Percentiles rank a stretch among this genome's conserved stretches.
phyloP scores from a whole-genome alignment of 2,888 invertebrate genomes.

The Lasioglossum oenotherae region DNA sequence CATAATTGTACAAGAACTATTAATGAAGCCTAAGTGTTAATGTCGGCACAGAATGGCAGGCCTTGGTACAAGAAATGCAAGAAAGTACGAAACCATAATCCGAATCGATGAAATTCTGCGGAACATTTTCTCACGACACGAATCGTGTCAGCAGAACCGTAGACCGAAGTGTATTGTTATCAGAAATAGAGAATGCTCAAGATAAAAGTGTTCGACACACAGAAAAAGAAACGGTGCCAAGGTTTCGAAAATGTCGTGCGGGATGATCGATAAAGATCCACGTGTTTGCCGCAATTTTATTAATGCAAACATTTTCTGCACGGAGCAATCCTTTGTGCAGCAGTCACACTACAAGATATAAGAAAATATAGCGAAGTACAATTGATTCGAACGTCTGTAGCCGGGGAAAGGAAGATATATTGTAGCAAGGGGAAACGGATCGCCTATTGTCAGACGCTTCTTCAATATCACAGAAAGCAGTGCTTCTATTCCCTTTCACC shows the following conservation, averaged over 20 bases:
- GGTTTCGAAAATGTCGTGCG: neutral
- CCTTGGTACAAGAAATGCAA: neutral
- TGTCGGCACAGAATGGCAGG: neutral
- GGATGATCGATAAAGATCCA: neutral
- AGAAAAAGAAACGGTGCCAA: neutral
- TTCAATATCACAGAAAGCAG: conserved; percentile 17
- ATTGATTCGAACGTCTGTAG: conserved; percentile 13
- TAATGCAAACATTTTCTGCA: conserved; percentile 6
- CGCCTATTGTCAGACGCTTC: conserved; percentile 18
- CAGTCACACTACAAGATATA: conserved; percentile 14
- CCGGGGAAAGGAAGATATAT: conserved; percentile 4
- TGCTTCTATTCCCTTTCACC: conserved; percentile 11
- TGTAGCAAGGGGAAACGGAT: conserved; percentile 12
- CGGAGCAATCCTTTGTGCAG: neutral
- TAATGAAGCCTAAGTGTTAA: neutral
- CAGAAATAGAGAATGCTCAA: neutral
- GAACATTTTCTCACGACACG: neutral
- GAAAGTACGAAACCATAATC: neutral
- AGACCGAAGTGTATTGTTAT: neutral
- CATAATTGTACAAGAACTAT: no score
- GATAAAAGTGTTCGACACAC: neutral
- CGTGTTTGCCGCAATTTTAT: neutral
- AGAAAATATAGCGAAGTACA: conserved; percentile 14
- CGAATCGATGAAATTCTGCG: neutral
- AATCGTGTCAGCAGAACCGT: neutral